Conservation (phyloP, 2,797 vertebrate genomes). For the Morelia viridis region DNA sequence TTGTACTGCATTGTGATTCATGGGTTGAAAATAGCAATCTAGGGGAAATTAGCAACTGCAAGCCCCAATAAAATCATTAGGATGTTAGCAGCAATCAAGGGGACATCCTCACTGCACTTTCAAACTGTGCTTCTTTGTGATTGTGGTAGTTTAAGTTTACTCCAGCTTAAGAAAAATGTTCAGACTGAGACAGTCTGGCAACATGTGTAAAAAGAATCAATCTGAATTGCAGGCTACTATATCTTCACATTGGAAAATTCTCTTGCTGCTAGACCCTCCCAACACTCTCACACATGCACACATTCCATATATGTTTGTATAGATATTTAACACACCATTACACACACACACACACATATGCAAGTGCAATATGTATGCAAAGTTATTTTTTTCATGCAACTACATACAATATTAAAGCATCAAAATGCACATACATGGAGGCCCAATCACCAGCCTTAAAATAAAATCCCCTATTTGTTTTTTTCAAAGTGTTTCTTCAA, state of each 20-base stretch:
- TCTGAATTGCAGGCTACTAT: background rate
- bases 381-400: background rate
- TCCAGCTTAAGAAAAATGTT: background rate
- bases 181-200: background rate
- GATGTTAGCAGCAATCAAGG: background rate
- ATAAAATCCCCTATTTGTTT: background rate
- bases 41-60: background rate
- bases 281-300: background rate
- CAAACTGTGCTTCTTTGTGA: background rate
- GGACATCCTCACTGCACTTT: background rate
- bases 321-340: background rate
- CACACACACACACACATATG: too few species aligned
- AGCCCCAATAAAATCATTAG: background rate
- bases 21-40: background rate
- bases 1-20: background rate
- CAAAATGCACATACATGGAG: background rate
- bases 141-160: background rate
- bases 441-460: background rate
- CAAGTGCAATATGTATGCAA: background rate
- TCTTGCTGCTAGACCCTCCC: background rate
- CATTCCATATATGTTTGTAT: background rate
- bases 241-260: background rate
- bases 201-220: background rate
- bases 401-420: background rate
- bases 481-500: background rate